A percentile compares a stretch with the other conserved stretches of the same genome.
phyloP scores from a whole-genome alignment of 2,113 vertebrate species.

The Epinephelus lanceolatus region DNA sequence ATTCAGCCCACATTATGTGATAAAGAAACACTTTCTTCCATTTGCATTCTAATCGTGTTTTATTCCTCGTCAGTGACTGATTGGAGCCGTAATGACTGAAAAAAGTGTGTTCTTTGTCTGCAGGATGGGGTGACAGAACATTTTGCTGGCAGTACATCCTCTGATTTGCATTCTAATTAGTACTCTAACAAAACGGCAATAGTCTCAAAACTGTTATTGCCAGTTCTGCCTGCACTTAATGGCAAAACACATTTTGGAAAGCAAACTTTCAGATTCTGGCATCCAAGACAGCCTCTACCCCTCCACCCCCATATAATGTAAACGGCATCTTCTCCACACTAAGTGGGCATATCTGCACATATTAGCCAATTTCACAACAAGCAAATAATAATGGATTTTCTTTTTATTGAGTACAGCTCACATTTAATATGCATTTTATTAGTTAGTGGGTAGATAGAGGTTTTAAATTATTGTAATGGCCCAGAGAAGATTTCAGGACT shows the following conservation, averaged over 20 bases:
- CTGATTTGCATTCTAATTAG: slow-evolving; percentile 74
- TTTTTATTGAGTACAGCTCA: slow-evolving; percentile 6
- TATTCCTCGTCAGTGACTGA: slow-evolving; percentile 39
- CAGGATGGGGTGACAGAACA: slow-evolving; percentile 61
- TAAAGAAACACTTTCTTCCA: slow-evolving; percentile 30
- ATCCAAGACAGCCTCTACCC: not conserved
- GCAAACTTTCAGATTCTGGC: slow-evolving; percentile 36
- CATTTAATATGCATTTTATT: slow-evolving; percentile 3
- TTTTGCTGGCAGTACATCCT: slow-evolving; percentile 63
- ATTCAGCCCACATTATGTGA: not conserved
- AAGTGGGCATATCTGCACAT: not conserved
- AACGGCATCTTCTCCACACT: slow-evolving; percentile 9
- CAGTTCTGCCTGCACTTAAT: slow-evolving; percentile 48
- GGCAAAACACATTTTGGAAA: slow-evolving; percentile 38
- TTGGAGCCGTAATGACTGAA: slow-evolving; percentile 44
- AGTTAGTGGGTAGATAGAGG: not conserved
- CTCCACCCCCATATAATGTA: too few relatives aligned
- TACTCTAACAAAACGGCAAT: slow-evolving; percentile 39
- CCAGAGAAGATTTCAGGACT: not conserved
- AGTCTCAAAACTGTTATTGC: slow-evolving; percentile 44
- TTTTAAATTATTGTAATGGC: not conserved
- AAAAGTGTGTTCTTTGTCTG: slow-evolving; percentile 42
- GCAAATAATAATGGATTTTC: not conserved
- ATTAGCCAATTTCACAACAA: slow-evolving; percentile 4
- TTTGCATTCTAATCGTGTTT: slow-evolving; percentile 47